phyloP scores from a whole-genome alignment of 1,140 invertebrate species.

The Lysiphlebus fabarum region DNA sequence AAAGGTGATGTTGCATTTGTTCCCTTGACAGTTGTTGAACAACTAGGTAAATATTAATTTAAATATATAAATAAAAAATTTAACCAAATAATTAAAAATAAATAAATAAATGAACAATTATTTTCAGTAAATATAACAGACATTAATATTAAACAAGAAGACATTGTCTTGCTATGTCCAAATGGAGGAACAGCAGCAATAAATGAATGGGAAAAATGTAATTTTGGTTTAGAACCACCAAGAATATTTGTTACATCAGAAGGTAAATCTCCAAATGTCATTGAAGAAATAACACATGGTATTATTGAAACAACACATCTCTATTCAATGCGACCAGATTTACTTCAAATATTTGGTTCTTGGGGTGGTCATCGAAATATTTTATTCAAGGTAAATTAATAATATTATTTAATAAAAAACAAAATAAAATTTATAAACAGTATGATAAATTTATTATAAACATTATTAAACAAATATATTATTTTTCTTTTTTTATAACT shows the following conservation, averaged over 20 bases:
- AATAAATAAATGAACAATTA: not conserved
- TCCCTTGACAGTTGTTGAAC: slow-evolving; percentile 39
- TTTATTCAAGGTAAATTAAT: slow-evolving; percentile 57
- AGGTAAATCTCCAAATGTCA: slow-evolving; percentile 43
- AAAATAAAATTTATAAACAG: not conserved
- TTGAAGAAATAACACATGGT: slow-evolving; percentile 56
- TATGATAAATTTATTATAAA: not conserved
- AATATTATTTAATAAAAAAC: not conserved
- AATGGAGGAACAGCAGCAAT: slow-evolving; percentile 56
- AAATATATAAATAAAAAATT: not conserved
- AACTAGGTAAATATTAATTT: slow-evolving; percentile 28
- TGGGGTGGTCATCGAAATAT: slow-evolving; percentile 54
- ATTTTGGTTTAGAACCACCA: slow-evolving; percentile 64
- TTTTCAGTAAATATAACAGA: not conserved
- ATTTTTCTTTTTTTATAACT: slow-evolving; percentile 30
- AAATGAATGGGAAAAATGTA: slow-evolving; percentile 59
- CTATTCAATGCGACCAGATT: slow-evolving; percentile 50
- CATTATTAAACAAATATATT: slow-evolving; percentile 22
- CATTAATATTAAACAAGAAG: slow-evolving; percentile 23
- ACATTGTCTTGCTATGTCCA: slow-evolving; percentile 69
- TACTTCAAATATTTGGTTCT: slow-evolving; percentile 55
- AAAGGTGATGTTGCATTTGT: slow-evolving; percentile 64
- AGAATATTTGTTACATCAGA: slow-evolving; percentile 55
- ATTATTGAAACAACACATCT: slow-evolving; percentile 46
- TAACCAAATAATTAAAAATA: slow-evolving; percentile 16